Percentiles rank a stretch among this genome's conserved stretches.
phyloP scores from a whole-genome alignment of 2,888 invertebrate genomes.

The Drosophila longiperda region DNA sequence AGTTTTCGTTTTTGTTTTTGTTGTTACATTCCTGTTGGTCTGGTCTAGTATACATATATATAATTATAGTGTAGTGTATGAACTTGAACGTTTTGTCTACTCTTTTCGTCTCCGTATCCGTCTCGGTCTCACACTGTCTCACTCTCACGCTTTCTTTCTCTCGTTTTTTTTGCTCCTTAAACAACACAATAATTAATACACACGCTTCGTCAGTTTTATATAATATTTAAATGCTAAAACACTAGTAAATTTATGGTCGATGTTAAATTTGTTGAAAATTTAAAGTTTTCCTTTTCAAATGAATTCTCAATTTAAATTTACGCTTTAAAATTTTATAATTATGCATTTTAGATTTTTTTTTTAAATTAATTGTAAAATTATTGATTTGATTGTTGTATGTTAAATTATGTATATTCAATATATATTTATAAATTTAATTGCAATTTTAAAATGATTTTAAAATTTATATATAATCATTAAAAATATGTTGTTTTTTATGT shows the following conservation, averaged over 20 bases:
- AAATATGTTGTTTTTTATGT: conserved; percentile 41
- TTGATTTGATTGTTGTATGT: conserved; percentile 46
- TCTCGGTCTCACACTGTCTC: conserved; percentile 13
- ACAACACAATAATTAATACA: conserved; percentile 80
- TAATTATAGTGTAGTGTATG: conserved; percentile 21
- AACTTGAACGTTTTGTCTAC: conserved; percentile 58
- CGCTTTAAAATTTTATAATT: conserved; percentile 66
- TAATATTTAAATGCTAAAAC: conserved; percentile 70
- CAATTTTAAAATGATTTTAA: conserved; percentile 64
- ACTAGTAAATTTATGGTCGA: conserved; percentile 65
- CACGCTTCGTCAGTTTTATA: conserved; percentile 84
- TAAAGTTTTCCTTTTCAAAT: conserved; percentile 63
- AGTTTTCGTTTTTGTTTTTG: conserved; percentile 20
- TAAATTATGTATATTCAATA: conserved; percentile 59
- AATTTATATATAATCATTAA: conserved; percentile 45
- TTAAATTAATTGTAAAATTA: conserved; percentile 51
- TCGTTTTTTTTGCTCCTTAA: conserved; percentile 52
- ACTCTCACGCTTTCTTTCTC: conserved; percentile 15
- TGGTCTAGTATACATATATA: conserved; percentile 54
- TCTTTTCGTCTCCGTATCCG: conserved; percentile 19
- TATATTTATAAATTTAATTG: conserved; percentile 40
- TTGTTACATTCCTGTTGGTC: conserved; percentile 45
- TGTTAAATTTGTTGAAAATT: conserved; percentile 43
- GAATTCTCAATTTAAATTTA: conserved; percentile 63
- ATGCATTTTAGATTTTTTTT: conserved; percentile 64